Base-by-base conservation (phyloP, 2,113 vertebrate species). In the Cepphus grylle region DNA sequence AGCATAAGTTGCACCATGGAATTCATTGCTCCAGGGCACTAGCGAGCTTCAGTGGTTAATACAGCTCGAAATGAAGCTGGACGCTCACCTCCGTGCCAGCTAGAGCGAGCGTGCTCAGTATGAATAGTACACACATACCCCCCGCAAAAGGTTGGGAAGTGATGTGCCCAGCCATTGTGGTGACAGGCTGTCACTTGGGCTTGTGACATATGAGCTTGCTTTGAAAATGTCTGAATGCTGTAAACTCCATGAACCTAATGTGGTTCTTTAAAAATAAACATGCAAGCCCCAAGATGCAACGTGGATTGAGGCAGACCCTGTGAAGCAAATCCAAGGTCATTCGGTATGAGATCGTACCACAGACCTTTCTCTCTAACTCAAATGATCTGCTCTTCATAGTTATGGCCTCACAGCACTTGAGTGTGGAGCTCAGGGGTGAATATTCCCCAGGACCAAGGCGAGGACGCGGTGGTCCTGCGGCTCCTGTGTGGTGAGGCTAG, bases 401-500 rank as follows among this genome's bases (percentile, higher is more conserved):
- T 74, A 42, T 4, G 17, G 42, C 36, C 36, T 84, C 1, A 2
- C 32, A 61, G 15, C 9, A 25, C 50, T 42, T 55, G 34, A 9
- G 2, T 62, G 12, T 61, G 55, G 58, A 69, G 32, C 47, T 85
- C 36, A 36, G 20, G 19, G 25, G 16, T 47, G 56, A 71, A 9
- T n/a, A 43, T 71, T 85, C 25, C 25, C 14, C 1, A 1, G 29
- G 34, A 34, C 50, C 50, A 86, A 40, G 66, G 47, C 11, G n/a
- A 25, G n/a, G 43, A 67, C 0, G 2, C 1, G 5, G 38, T 55
- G 58, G 27, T 87, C 59, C 36, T 2, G 1, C 1, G 3, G 19
- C 71, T 87, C 40, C n/a, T n/a, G 27, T 43, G 30, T 0, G 1
- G 65, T 66, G 70, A 66, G 26, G 30, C 12, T 61, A 49, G n/a